Evolutionary conservation across 2,113 vertebrate genomes (phyloP).

Genomic region (Chitala chitala): DNA sequence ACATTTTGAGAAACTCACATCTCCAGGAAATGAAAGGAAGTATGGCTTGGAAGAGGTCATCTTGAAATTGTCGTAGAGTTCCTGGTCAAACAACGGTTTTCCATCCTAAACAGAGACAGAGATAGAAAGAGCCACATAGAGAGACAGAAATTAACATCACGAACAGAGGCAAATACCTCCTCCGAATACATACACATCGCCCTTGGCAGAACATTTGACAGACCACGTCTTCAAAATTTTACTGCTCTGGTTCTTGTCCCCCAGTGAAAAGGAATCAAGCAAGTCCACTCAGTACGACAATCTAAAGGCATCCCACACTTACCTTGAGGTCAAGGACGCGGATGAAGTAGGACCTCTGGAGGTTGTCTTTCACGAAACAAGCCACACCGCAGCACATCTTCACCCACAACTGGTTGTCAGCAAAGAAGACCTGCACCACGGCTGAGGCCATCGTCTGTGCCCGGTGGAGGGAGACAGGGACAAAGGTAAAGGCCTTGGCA

Average conservation of each 20-base stretch:
- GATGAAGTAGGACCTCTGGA: constrained; percentile 95
- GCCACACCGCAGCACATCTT: constrained; percentile 95
- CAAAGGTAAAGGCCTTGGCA: neutral
- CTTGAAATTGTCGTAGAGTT: constrained; percentile 93
- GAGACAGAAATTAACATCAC: neutral
- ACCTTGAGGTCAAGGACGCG: constrained; percentile 96
- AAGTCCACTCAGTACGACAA: too few species aligned
- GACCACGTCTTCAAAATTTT: too few species aligned
- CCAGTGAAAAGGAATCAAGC: too few species aligned
- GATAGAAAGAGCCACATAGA: neutral
- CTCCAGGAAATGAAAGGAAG: constrained; percentile 95
- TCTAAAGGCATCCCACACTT: constrained; percentile 39
- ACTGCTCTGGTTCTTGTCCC: too few species aligned
- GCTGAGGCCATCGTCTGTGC: constrained; percentile 85
- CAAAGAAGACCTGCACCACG: constrained; percentile 85
- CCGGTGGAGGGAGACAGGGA: constrained; percentile 26
- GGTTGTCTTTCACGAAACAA: constrained; percentile 97
- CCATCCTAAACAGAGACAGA: constrained; percentile 72
- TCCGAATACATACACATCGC: neutral
- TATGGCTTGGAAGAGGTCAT: constrained; percentile 86
- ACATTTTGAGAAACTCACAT: constrained; percentile 60
- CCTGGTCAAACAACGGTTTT: constrained; percentile 87
- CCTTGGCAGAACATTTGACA: too few species aligned
- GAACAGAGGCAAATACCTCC: too few species aligned
- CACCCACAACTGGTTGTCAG: constrained; percentile 84